Evolutionary conservation across 2,113 vertebrate species (phyloP).

Genomic region (Sebastes fasciatus): DNA sequence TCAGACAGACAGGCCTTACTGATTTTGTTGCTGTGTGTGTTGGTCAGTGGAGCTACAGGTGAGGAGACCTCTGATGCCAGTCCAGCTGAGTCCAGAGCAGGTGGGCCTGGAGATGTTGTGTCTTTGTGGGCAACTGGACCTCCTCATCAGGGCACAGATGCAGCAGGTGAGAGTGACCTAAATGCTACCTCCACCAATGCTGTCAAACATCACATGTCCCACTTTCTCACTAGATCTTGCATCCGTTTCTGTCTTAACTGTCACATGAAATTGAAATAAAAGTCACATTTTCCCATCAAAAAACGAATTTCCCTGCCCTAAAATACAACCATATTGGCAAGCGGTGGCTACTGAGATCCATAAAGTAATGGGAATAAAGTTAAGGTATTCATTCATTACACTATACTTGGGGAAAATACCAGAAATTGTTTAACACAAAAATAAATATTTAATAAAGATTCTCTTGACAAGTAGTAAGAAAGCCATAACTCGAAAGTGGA

Average conservation of each 20-base stretch:
- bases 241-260: neutral
- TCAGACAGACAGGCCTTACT: neutral
- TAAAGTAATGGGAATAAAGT: too few species aligned
- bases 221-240: neutral
- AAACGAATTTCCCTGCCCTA: too few species aligned
- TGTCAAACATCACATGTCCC: neutral
- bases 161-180: slow-evolving; percentile 75
- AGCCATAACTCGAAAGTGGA: too few species aligned
- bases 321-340: too few species aligned
- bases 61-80: slow-evolving; percentile 83
- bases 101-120: slow-evolving; percentile 87
- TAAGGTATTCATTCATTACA: too few species aligned
- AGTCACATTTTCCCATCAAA: neutral
- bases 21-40: slow-evolving; percentile 36
- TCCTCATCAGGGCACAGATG: slow-evolving; percentile 86
- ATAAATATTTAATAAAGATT: too few species aligned
- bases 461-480: too few species aligned
- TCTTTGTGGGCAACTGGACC: slow-evolving; percentile 86
- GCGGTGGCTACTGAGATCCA: too few species aligned
- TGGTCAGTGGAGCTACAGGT: slow-evolving; percentile 83
- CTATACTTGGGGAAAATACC: too few species aligned
- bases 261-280: neutral
- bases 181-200: neutral
- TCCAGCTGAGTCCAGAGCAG: slow-evolving; percentile 84
- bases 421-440: too few species aligned